phyloP scores from a whole-genome alignment of 2,797 vertebrate species.

The Mionectes olivaceus region DNA sequence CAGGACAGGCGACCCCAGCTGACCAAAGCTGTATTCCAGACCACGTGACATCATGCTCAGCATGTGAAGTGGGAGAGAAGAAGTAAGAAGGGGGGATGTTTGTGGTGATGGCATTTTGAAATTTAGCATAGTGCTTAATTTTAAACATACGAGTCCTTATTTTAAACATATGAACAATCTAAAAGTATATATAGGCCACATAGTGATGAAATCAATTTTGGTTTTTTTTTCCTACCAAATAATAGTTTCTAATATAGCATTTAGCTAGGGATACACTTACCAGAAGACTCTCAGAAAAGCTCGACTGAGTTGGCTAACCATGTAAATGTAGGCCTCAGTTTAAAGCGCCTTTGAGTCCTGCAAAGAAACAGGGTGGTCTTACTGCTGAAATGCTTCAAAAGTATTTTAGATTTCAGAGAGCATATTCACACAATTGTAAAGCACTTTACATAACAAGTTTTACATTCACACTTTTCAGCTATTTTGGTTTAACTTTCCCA shows the following conservation, averaged over 20 bases:
- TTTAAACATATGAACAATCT: neutral
- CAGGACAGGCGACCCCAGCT: rapidly evolving
- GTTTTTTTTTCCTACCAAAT: neutral
- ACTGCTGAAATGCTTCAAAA: neutral
- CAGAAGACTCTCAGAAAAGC: neutral
- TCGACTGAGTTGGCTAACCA: neutral
- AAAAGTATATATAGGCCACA: neutral
- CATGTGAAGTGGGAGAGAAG: neutral
- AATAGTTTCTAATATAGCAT: neutral
- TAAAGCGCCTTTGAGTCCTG: neutral
- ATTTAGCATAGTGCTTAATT: neutral
- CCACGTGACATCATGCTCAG: rapidly evolving
- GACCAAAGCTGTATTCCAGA: neutral
- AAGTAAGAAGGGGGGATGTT: neutral
- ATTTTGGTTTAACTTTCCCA: conserved; percentile 51
- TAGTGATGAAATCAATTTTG: neutral
- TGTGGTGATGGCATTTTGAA: neutral
- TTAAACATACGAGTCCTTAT: neutral
- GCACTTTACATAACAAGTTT: conserved; percentile 2
- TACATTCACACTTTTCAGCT: conserved; percentile 39
- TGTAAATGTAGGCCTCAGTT: neutral
- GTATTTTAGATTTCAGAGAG: neutral
- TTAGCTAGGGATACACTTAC: neutral
- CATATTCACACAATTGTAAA: neutral
- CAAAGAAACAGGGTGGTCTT: neutral